Evolutionary conservation across 2,888 invertebrate species (phyloP).

Genomic region (Drepana falcataria): DNA sequence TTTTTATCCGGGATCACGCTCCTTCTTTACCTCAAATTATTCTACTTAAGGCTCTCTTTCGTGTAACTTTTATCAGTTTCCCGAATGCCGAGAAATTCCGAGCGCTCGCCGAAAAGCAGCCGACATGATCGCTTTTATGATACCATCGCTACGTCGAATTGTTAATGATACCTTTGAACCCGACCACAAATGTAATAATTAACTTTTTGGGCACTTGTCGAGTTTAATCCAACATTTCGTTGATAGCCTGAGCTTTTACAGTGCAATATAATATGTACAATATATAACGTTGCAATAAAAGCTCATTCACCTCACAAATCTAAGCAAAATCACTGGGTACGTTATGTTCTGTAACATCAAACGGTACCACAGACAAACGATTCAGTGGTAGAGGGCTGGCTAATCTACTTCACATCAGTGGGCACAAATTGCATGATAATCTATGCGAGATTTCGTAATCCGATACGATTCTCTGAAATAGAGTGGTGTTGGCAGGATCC

Average conservation of each 20-base stretch:
- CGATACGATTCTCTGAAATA: slow-evolving; percentile 30
- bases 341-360: no score
- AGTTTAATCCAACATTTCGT: neutral
- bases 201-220: slow-evolving; percentile 17
- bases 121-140: slow-evolving; percentile 48
- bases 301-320: no score
- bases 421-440: slow-evolving; percentile 46
- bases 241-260: no score
- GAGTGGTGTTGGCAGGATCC: slow-evolving; percentile 19
- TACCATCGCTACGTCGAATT: slow-evolving; percentile 62
- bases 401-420: slow-evolving; percentile 29
- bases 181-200: slow-evolving; percentile 46
- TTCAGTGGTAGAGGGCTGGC: slow-evolving; percentile 21
- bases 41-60: slow-evolving; percentile 61
- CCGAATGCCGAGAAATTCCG: slow-evolving; percentile 44
- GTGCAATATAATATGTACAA: no score
- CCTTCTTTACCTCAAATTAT: slow-evolving; percentile 72
- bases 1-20: slow-evolving; percentile 59
- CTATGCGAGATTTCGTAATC: slow-evolving; percentile 47
- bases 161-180: slow-evolving; percentile 54
- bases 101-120: slow-evolving; percentile 31
- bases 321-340: no score
- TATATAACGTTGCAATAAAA: neutral
- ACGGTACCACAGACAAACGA: slow-evolving; percentile 14
- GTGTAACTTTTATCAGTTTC: slow-evolving; percentile 58